Evolutionary conservation across 2,797 vertebrate genomes (phyloP), one percentile per base, ranked within the genome.

Genomic region (Rousettus madagascariensis): DNA sequence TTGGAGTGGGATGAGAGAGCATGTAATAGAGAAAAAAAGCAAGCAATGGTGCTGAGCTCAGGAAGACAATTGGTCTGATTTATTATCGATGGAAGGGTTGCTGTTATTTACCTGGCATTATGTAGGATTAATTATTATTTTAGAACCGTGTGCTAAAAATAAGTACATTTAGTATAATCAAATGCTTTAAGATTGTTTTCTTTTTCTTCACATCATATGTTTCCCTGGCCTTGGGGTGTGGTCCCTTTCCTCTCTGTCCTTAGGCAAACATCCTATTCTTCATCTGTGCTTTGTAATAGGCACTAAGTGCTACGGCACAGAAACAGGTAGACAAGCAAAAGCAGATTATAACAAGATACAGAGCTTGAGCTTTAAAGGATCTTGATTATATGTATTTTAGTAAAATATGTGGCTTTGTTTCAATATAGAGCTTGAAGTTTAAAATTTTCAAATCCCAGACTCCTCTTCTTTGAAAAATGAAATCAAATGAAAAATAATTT

Each of bases 401-500:
- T 83, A 68, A 82, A 75, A 86, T 11, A 4, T 20, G 13, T 71
- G 65, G 13, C 53, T 94, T 89, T 83, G 26, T 91, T 93, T 95
- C 38, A n/a, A 11, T n/a, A 26, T 69, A 69, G 75, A 90, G 33
- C 12, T 85, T 59, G 41, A 75, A 80, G 65, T 19, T 12, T 46
- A 55, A 46, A 65, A 1, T 10, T 57, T 85, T 86, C 12, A 92
- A 87, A 63, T 36, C 30, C 30, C 8, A 43, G 61, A 53, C 43
- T 75, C 16, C 38, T 90, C 10, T 77, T 92, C 57, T 86, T 86
- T 79, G 63, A 77, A 96, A 90, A 88, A 15, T 66, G 59, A 63
- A 96, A 95, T 94, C n/a, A 90, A 80, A 86, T 46, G 22, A 92
- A 78, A 95, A 90, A 63, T 94, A 95, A 86, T 92, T 93, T 87